A percentile compares a stretch with the other conserved stretches of the same genome.
These are phyloP conservation scores for Eulemur macaco DNA, from an alignment of 2,113 vertebrate species.

Conservation along the genomic window DNA sequence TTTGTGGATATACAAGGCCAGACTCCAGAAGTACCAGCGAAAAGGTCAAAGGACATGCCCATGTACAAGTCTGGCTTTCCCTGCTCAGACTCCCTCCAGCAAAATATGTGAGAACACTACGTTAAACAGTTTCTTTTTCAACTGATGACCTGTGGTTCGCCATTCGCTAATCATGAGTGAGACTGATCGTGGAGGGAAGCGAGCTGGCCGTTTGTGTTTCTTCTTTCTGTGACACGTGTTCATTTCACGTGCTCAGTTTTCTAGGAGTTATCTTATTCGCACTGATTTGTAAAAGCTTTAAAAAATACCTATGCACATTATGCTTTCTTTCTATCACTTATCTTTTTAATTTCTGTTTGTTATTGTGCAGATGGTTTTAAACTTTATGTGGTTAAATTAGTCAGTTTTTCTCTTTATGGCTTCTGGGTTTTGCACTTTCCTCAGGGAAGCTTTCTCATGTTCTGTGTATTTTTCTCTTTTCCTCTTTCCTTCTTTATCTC, in stretches of 20 bases:
- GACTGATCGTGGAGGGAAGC: neutral
- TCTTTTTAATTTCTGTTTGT: neutral
- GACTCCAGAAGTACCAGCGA: neutral
- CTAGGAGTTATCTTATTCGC: neutral
- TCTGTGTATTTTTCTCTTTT: neutral
- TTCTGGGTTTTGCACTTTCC: neutral
- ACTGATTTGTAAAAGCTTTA: neutral
- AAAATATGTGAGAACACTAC: neutral
- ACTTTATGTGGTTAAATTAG: neutral
- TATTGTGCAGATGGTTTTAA: neutral
- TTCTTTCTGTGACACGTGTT: neutral
- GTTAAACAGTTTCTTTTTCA: neutral
- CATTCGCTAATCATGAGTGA: neutral
- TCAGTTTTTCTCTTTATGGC: neutral
- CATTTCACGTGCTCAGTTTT: neutral
- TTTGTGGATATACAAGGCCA: neutral
- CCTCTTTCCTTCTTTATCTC: neutral
- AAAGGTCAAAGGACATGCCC: neutral
- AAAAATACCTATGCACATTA: neutral
- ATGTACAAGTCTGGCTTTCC: neutral
- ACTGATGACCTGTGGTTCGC: neutral
- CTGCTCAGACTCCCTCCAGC: neutral
- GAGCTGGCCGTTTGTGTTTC: neutral
- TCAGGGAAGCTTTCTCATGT: neutral
- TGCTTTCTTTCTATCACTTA: neutral